phyloP scores from a whole-genome alignment of 1,140 invertebrate species.

The Calosoma granatense region DNA sequence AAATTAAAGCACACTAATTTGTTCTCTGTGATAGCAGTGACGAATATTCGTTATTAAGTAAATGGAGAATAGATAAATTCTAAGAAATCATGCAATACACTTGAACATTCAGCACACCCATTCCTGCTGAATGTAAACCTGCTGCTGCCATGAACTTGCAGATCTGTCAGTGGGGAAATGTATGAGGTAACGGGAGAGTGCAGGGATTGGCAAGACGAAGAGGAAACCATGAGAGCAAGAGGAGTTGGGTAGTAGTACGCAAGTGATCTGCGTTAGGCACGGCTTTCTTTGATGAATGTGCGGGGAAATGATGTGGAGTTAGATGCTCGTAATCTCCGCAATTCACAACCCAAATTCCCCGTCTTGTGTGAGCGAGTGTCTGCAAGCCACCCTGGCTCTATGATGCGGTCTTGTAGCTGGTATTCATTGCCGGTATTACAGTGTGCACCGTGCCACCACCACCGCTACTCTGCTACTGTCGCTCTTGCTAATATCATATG shows the following conservation, averaged over 20 bases:
- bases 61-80: too few species aligned
- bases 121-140: too few species aligned
- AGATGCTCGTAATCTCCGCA: conserved; percentile 3
- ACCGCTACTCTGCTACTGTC: not conserved
- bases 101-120: too few species aligned
- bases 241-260: not conserved
- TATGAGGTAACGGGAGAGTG: too few species aligned
- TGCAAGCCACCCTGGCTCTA: not conserved
- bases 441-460: not conserved
- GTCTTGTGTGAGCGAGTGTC: not conserved
- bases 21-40: too few species aligned
- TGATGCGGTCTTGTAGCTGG: not conserved
- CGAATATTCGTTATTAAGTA: too few species aligned
- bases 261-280: not conserved
- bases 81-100: too few species aligned
- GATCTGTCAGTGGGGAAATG: not conserved
- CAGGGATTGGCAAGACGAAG: not conserved
- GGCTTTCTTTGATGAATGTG: conserved; percentile 8
- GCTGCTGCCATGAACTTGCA: not conserved
- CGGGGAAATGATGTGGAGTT: conserved; percentile 4
- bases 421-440: too few species aligned
- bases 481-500: too few species aligned
- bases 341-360: conserved; percentile 3
- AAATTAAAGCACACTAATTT: too few species aligned
- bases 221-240: not conserved